A percentile compares a stretch with the other conserved stretches of the same genome.
Evolutionary conservation across 2,888 invertebrate species (phyloP).

Genomic region (Stenodera caucasica): DNA sequence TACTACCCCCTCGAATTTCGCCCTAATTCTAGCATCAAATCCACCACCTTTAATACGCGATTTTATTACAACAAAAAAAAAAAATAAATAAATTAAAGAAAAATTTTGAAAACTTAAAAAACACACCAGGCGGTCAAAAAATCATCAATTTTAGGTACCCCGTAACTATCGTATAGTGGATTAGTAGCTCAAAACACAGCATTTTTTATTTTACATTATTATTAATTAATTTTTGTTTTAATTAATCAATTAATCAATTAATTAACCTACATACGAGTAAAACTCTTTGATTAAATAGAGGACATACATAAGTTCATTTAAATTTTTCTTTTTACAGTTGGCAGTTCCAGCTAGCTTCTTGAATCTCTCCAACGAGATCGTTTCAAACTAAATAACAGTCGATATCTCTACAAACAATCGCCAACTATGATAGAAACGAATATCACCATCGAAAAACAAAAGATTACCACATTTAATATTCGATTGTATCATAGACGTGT

Average conservation of each 20-base stretch:
- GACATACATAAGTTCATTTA: constrained; percentile 51
- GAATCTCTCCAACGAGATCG: constrained; percentile 52
- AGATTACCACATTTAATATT: no score
- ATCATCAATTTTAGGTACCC: no score
- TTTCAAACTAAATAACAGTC: constrained; percentile 48
- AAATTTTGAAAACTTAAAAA: no score
- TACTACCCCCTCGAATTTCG: constrained; percentile 42
- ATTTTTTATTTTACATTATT: constrained; percentile 49
- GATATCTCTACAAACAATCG: constrained; percentile 40
- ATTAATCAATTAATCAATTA: background rate
- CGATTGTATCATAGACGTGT: constrained; percentile 32
- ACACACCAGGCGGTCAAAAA: constrained; percentile 25
- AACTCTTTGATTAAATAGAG: constrained; percentile 49
- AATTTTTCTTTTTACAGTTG: constrained; percentile 57
- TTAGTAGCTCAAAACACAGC: constrained; percentile 47
- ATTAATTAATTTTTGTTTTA: background rate
- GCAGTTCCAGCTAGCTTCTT: constrained; percentile 57
- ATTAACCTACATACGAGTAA: constrained; percentile 48
- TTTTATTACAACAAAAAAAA: no score
- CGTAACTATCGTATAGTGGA: constrained; percentile 17
- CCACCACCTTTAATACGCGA: no score
- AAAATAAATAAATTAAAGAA: no score
- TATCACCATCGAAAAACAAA: constrained; percentile 13
- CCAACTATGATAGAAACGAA: constrained; percentile 22
- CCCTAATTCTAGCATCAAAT: constrained; percentile 26